Percentiles rank a stretch among this genome's conserved stretches.
Conservation (phyloP, 2,797 vertebrate species). For the Podarcis lilfordi region DNA sequence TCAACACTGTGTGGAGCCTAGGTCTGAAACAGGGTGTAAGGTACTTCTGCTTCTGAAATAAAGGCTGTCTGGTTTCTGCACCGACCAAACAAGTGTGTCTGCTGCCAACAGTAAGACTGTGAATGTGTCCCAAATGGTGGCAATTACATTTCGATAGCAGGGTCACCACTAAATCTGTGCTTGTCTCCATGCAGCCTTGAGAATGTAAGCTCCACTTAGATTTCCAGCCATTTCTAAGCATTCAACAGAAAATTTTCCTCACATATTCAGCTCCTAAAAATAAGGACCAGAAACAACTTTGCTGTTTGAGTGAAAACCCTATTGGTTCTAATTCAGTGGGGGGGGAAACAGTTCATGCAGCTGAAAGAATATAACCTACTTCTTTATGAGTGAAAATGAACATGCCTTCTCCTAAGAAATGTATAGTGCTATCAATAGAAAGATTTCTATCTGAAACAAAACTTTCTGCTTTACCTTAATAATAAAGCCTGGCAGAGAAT, state of each 20-base stretch:
- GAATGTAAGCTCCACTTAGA: neutral
- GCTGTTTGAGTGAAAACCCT: neutral
- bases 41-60: neutral
- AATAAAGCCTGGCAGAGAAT: neutral
- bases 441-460: conserved; percentile 2
- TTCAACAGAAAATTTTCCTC: neutral
- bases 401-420: conserved; percentile 19
- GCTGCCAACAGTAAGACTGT: too few relatives aligned
- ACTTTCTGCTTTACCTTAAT: conserved; percentile 34
- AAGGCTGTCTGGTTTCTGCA: too few relatives aligned
- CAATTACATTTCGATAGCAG: too few relatives aligned
- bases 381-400: neutral
- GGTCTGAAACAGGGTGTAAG: neutral
- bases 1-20: neutral
- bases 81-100: too few relatives aligned
- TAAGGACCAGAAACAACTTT: neutral
- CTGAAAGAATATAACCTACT: neutral
- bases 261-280: neutral
- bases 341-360: neutral
- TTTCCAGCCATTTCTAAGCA: neutral
- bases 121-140: too few relatives aligned
- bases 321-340: neutral
- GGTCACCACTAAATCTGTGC: too few relatives aligned
- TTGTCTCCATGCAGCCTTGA: neutral
- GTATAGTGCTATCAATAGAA: neutral